Evolutionary conservation across 2,113 vertebrate species (phyloP), one percentile per base, ranked within the genome.

Genomic region (Lampris megalopsis): DNA sequence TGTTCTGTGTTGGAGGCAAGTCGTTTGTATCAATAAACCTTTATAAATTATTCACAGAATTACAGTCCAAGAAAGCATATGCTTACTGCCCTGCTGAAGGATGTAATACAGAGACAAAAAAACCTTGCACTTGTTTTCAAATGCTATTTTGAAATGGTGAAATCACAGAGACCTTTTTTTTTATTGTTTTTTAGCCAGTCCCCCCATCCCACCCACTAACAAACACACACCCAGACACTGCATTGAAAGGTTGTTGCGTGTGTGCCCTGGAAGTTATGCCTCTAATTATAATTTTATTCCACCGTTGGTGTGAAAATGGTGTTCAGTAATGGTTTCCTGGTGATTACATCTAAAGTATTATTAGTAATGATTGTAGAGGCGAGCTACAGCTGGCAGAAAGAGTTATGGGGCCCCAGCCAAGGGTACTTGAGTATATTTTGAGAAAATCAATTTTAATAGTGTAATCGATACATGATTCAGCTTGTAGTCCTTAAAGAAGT

Each of bases 371-470:
- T 89, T 37, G 63, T 47, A 75, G 62, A 63, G 70, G 52, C 48
- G 24, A 63, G 78, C 43, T 37, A 58, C 56, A 37, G 53, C 49
- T 63, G 56, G 2, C 57, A 59, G 68, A 67, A 73, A 68, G 71
- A 84, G 68, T 71, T 66, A 75, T 80, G 59, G 60, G 71, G 61
- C 63, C 58, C 67, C 58, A 35, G 66, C 57, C 53, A 64, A 63
- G 60, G 38, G 43, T 68, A 69, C 81, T 70, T 43, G 50, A 77
- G 70, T 83, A 70, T 59, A 89, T 82, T 81, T 88, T 75, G 76
- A 87, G 60, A 80, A 90, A 88, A 92, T 93, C 88, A 1, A 93
- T 94, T 84, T 90, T 90, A 89, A 91, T 83, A 68, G 85, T 62
- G 63, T 79, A 78, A 91, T 90, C 82, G 62, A 90, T 90, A 84